Conservation (phyloP, 2,113 vertebrate species). For the Phocoena sinus region DNA sequence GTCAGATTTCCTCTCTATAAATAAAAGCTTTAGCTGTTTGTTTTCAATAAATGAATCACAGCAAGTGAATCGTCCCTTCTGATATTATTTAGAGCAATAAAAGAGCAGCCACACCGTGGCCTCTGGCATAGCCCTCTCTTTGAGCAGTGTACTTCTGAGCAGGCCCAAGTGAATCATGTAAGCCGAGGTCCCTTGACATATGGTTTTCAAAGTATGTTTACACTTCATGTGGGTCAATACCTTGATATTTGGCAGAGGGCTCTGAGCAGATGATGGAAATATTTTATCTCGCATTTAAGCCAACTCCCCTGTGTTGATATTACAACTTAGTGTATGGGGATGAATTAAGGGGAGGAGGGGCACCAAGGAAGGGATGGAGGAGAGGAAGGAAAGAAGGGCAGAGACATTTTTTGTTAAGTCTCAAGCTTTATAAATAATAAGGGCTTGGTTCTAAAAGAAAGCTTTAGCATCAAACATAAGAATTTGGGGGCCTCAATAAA, state of each 20-base stretch:
- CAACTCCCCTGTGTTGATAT: slow-evolving; percentile 43
- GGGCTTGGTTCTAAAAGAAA: slow-evolving; percentile 6
- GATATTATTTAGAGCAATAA: neutral
- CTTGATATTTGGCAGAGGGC: slow-evolving; percentile 65
- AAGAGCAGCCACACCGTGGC: neutral
- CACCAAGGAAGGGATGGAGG: neutral
- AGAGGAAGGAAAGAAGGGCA: neutral
- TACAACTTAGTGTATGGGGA: slow-evolving; percentile 17
- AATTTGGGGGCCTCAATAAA: neutral
- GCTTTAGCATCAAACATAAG: neutral
- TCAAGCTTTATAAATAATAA: slow-evolving; percentile 18
- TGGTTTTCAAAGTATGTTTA: slow-evolving; percentile 72
- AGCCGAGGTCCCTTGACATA: neutral
- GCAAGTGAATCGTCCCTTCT: neutral
- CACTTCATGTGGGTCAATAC: slow-evolving; percentile 54
- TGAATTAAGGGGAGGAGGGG: neutral
- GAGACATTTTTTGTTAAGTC: neutral
- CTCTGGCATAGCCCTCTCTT: neutral
- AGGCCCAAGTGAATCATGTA: slow-evolving; percentile 30
- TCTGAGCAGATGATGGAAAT: slow-evolving; percentile 63
- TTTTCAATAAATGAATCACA: neutral
- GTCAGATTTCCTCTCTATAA: neutral
- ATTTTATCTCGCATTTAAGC: slow-evolving; percentile 51
- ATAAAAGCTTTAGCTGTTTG: neutral
- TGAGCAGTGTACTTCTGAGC: neutral